phyloP scores from a whole-genome alignment of 2,888 invertebrate species.

The Entomobrya proxima region DNA sequence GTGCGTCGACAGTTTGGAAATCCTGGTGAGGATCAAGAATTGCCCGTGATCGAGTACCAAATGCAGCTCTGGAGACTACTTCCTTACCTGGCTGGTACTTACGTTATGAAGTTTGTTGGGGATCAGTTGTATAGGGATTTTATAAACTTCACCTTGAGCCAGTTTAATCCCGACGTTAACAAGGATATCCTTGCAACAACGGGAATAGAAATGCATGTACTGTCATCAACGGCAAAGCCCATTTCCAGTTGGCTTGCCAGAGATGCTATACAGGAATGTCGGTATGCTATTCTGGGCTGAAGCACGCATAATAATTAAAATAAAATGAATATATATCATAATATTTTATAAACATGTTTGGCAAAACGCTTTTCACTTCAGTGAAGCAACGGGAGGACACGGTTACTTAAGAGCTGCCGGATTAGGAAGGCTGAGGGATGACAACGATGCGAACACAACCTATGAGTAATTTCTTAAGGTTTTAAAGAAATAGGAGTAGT shows the following conservation, averaged over 20 bases:
- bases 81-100: slow-evolving; percentile 79
- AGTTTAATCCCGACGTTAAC: slow-evolving; percentile 66
- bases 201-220: slow-evolving; percentile 80
- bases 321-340: background rate
- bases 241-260: slow-evolving; percentile 90
- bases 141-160: slow-evolving; percentile 69
- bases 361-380: background rate
- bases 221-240: slow-evolving; percentile 80
- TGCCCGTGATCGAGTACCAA: slow-evolving; percentile 74
- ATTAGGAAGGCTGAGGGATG: slow-evolving; percentile 88
- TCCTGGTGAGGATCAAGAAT: slow-evolving; percentile 64
- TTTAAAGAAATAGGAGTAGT: too few relatives aligned
- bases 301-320: background rate
- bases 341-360: too few relatives aligned
- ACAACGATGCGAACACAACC: slow-evolving; percentile 92
- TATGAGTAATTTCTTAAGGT: slow-evolving; percentile 82
- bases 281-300: slow-evolving; percentile 80
- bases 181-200: slow-evolving; percentile 73
- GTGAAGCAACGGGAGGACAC: slow-evolving; percentile 81
- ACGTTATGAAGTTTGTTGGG: slow-evolving; percentile 77
- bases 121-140: slow-evolving; percentile 75
- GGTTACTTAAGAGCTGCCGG: slow-evolving; percentile 91
- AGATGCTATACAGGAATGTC: slow-evolving; percentile 92
- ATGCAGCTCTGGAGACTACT: slow-evolving; percentile 79
- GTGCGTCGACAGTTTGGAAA: slow-evolving; percentile 77